Evolutionary conservation across 1,140 invertebrate genomes (phyloP), one percentile per base, ranked within the genome.

Genomic region (Hylaeus anthracinus): DNA sequence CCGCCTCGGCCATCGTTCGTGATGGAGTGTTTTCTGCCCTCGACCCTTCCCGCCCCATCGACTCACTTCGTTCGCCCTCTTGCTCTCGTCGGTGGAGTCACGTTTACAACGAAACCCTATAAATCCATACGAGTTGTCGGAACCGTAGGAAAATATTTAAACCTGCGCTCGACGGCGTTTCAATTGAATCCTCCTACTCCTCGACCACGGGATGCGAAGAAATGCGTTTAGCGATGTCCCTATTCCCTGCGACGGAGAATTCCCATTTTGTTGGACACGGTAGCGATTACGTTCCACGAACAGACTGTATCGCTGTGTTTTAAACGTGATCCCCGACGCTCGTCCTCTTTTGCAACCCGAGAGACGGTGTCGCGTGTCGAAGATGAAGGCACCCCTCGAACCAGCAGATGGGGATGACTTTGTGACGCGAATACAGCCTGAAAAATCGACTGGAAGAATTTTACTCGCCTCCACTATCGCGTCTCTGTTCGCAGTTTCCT

Each of bases 1-100:
- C 81, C 79, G 77, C 86, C 84, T 84, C 61, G 73, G 78, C 84
- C 81, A 86, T 86, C 83, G 74, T 85, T 85, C 65, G 87, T 92
- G 91, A 91, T 90, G 90, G 88, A 92, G 90, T 90, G 90, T 91
- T 91, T 90, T 92, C 90, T 88, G 73, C 89, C 85, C 86, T 87
- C 88, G 84, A 86, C 76, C 77, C 83, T 75, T 65, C 48, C 12
- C 63, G 39, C n/a, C 41, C 58, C 51, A 26, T 55, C 66, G 45
- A 63, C 64, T 2, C 55, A 26, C 75, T 55, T 45, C 39, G 37
- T 51, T 63, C n/a, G 5, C 65, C n/a, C 64, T n/a, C 69, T 39
- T 72, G 6, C 79, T 65, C 71, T 39, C n/a, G 55, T 48, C 70
- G 65, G 43, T 39, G 15, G 66, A 80, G 64, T 80, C 72, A 60